Percentiles rank a stretch among this genome's conserved stretches.
Conservation (phyloP, 2,888 invertebrate species). For the Ptychoptera albimana region DNA sequence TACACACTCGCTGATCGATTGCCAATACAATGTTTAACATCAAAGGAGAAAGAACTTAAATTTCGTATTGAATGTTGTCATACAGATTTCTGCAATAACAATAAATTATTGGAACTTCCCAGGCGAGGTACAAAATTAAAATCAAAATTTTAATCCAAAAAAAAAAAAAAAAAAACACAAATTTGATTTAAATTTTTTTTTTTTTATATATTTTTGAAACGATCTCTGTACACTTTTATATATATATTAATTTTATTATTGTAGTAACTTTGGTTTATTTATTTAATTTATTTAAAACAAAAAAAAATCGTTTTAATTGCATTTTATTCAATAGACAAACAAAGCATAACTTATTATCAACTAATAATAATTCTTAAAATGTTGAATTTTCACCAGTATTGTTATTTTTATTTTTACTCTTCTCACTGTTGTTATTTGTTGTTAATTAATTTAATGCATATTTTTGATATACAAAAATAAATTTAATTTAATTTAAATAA, state of each 20-base stretch:
- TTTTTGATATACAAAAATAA: too few species aligned
- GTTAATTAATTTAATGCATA: too few species aligned
- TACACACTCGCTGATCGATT: conserved; percentile 20
- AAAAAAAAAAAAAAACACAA: conserved; percentile 4
- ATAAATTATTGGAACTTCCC: conserved; percentile 27
- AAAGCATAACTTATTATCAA: too few species aligned
- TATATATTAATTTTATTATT: neutral
- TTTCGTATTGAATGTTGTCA: conserved; percentile 30
- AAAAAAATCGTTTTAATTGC: too few species aligned
- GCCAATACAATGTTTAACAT: conserved; percentile 30
- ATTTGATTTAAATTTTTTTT: neutral
- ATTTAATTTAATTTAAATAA: too few species aligned
- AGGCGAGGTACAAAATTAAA: conserved; percentile 21
- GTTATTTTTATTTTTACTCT: too few species aligned
- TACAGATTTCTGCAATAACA: conserved; percentile 32
- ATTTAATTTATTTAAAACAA: neutral
- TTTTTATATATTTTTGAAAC: too few species aligned
- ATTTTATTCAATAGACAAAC: too few species aligned
- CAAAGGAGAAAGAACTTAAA: conserved; percentile 25
- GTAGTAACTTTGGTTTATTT: neutral
- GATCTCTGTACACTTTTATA: neutral
- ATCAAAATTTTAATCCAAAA: conserved; percentile 4
- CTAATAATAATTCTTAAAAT: too few species aligned
- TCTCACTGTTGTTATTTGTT: too few species aligned
- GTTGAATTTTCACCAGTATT: too few species aligned